Evolutionary conservation across 1,140 invertebrate species (phyloP).

Genomic region (Ruditapes philippinarum): DNA sequence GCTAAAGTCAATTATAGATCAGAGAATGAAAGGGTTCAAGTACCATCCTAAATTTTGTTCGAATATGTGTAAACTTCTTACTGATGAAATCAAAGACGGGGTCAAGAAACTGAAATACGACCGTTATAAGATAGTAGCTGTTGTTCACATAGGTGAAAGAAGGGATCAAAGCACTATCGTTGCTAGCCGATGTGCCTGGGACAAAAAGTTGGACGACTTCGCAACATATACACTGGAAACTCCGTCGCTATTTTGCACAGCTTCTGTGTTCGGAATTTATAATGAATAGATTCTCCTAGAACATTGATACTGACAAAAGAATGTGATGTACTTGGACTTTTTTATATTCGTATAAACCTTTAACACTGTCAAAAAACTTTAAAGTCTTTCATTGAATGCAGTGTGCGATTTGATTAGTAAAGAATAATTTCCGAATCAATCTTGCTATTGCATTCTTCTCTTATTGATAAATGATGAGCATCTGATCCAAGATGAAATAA

Average conservation of each 20-base stretch:
- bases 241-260: conserved; percentile 78
- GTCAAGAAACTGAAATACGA: conserved; percentile 81
- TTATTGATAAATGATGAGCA: too few species aligned
- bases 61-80: conserved; percentile 76
- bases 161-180: conserved; percentile 76
- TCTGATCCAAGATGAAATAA: too few species aligned
- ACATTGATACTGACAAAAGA: too few species aligned
- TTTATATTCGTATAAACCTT: neutral
- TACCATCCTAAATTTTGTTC: conserved; percentile 76
- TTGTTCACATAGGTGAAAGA: conserved; percentile 80
- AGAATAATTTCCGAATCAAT: too few species aligned
- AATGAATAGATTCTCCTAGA: neutral
- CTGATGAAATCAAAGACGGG: conserved; percentile 79
- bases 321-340: neutral
- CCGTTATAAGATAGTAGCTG: conserved; percentile 82
- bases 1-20: conserved; percentile 70
- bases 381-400: neutral
- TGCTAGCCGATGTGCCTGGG: conserved; percentile 82
- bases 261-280: conserved; percentile 79
- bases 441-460: too few species aligned
- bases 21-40: conserved; percentile 69
- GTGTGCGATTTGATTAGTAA: neutral
- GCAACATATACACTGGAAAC: conserved; percentile 80
- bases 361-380: neutral
- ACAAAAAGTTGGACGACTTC: conserved; percentile 80